Conservation (phyloP, 2,888 invertebrate genomes). For the Pterostichus madidus region DNA sequence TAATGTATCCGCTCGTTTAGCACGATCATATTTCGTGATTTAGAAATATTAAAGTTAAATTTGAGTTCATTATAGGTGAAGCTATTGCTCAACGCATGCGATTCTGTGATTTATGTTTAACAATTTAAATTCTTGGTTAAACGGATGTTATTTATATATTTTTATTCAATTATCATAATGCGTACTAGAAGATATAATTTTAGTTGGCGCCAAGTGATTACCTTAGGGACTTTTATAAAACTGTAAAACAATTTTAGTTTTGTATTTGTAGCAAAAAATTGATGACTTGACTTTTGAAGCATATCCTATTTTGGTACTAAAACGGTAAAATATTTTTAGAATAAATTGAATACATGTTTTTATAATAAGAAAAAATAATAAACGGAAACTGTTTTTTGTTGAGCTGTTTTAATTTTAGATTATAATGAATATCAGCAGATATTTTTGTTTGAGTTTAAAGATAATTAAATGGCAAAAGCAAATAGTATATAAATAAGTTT, state of each 20-base stretch:
- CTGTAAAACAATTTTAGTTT: not conserved
- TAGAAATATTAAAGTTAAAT: conserved; percentile 37
- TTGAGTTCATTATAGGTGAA: conserved; percentile 31
- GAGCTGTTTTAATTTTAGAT: too few relatives aligned
- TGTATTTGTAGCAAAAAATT: not conserved
- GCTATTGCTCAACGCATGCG: conserved; percentile 19
- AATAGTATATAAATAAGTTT: not conserved
- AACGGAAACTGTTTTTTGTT: too few relatives aligned
- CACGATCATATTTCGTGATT: conserved; percentile 44
- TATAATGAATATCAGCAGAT: not conserved
- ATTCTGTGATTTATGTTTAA: conserved; percentile 32
- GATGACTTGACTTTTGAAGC: too few relatives aligned
- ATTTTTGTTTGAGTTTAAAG: not conserved
- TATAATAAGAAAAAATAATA: too few relatives aligned
- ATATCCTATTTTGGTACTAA: too few relatives aligned
- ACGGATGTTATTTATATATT: conserved; percentile 8
- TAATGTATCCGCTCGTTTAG: conserved; percentile 50
- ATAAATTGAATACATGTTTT: too few relatives aligned
- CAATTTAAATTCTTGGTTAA: conserved; percentile 31
- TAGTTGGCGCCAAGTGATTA: conserved; percentile 9
- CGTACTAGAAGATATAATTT: not conserved
- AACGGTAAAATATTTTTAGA: too few relatives aligned
- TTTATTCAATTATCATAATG: conserved; percentile 31
- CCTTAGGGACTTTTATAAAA: conserved; percentile 1
- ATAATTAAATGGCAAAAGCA: conserved; percentile 11